Conservation (phyloP, 2,113 vertebrate genomes). For the Eptesicus fuscus region DNA sequence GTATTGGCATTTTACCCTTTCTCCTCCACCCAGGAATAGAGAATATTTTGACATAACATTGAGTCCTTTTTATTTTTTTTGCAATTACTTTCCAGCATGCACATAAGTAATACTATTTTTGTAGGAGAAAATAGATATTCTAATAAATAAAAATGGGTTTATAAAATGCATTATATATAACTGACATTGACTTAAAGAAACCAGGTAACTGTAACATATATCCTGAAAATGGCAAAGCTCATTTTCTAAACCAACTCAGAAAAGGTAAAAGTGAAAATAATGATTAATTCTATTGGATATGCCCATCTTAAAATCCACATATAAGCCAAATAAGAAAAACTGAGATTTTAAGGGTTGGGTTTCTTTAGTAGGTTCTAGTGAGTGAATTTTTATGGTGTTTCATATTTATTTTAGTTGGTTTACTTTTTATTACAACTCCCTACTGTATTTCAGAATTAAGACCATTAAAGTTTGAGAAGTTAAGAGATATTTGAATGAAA, state of each 20-base stretch:
- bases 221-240: not conserved
- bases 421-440: not conserved
- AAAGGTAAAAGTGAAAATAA: not conserved
- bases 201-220: not conserved
- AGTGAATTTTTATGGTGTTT: not conserved
- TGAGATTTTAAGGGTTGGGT: not conserved
- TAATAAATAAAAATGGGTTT: not conserved
- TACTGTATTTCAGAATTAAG: not conserved
- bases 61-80: not conserved
- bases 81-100: not conserved
- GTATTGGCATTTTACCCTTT: not conserved
- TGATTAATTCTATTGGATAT: not conserved
- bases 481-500: conserved; percentile 32
- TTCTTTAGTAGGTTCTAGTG: not conserved
- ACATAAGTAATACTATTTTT: not conserved
- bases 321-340: not conserved
- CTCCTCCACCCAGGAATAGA: not conserved
- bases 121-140: not conserved
- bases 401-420: not conserved
- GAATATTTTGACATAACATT: not conserved
- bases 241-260: not conserved
- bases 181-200: not conserved
- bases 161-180: not conserved
- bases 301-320: not conserved
- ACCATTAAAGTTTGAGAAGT: not conserved